phyloP scores from a whole-genome alignment of 1,140 invertebrate species.

The Pseudomyrmex concolor region DNA sequence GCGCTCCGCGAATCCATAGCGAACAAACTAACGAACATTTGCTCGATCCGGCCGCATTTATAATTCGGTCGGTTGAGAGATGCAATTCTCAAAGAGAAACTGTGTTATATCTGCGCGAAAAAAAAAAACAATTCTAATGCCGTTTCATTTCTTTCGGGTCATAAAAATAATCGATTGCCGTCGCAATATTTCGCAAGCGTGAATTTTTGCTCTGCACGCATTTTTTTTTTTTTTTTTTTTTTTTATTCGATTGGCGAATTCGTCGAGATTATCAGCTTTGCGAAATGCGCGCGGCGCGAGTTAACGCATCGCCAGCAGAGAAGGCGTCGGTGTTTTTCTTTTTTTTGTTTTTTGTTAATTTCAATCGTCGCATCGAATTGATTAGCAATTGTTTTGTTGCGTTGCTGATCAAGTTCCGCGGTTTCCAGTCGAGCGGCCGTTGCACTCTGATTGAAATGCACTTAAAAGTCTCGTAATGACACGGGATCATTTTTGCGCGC shows the following conservation, averaged over 20 bases:
- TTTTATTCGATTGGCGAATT: not conserved
- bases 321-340: slow-evolving; percentile 9
- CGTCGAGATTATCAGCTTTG: not conserved
- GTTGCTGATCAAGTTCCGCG: slow-evolving; percentile 20
- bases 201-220: not conserved
- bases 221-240: not conserved
- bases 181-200: not conserved
- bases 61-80: slow-evolving; percentile 30
- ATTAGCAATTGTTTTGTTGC: slow-evolving; percentile 41
- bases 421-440: slow-evolving; percentile 47
- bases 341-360: slow-evolving; percentile 11
- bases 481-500: slow-evolving; percentile 7
- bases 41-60: slow-evolving; percentile 15
- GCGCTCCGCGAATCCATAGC: slow-evolving; percentile 41
- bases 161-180: slow-evolving; percentile 31
- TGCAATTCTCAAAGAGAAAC: slow-evolving; percentile 7
- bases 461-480: slow-evolving; percentile 18
- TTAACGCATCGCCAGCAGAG: not conserved
- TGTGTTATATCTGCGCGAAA: not conserved
- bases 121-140: not conserved
- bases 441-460: slow-evolving; percentile 52
- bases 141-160: not conserved
- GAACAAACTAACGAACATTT: slow-evolving; percentile 28
- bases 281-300: not conserved
- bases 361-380: slow-evolving; percentile 32